A percentile compares a stretch with the other conserved stretches of the same genome.
phyloP scores from a whole-genome alignment of 2,113 vertebrate genomes.

The Cavia aperea region DNA sequence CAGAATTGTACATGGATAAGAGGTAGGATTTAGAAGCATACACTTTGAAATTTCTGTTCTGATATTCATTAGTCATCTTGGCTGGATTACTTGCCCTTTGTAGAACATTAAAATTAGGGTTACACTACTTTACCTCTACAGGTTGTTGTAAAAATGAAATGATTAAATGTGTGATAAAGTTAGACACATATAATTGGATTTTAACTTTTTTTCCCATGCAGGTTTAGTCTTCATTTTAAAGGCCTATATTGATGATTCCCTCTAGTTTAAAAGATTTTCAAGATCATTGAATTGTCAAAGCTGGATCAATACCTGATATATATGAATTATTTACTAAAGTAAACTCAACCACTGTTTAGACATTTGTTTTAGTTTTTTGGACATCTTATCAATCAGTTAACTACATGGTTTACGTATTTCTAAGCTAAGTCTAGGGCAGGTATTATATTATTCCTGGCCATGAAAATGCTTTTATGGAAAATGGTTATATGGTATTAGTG shows the following conservation, averaged over 20 bases:
- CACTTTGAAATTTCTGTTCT: neutral
- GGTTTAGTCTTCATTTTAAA: neutral
- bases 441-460: neutral
- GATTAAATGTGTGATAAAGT: neutral
- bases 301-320: neutral
- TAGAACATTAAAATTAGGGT: neutral
- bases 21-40: conserved; percentile 1
- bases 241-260: neutral
- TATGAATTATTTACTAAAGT: neutral
- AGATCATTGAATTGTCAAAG: neutral
- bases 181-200: neutral
- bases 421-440: neutral
- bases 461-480: neutral
- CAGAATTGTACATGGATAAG: neutral
- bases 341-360: neutral
- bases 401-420: neutral
- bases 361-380: neutral
- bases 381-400: conserved; percentile 5
- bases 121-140: neutral
- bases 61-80: neutral
- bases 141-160: neutral
- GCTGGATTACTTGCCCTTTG: neutral
- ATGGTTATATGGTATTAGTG: neutral
- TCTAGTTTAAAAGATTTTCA: neutral
- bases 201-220: neutral